These are phyloP conservation scores for Mactromeris polynyma DNA, from an alignment of 2,888 invertebrate species.

Conservation along the genomic window DNA sequence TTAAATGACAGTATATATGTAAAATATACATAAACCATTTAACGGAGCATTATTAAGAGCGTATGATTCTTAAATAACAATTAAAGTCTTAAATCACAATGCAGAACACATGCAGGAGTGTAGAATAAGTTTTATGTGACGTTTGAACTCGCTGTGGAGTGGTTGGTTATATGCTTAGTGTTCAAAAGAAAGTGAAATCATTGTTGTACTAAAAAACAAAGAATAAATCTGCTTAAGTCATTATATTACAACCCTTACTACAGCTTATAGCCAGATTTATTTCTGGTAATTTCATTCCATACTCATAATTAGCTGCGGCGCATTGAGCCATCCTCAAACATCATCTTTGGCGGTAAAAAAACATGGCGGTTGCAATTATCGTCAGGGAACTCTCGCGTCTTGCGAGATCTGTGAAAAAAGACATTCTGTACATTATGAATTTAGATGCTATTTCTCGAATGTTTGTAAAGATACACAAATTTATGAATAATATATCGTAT, in stretches of 20 bases:
- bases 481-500: neutral
- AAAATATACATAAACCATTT: too few species aligned
- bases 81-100: neutral
- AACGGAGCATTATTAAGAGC: neutral
- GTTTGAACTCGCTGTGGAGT: neutral
- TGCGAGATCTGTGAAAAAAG: conserved; percentile 15
- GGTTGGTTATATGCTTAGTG: neutral
- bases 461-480: neutral
- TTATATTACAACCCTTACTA: neutral
- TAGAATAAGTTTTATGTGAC: neutral
- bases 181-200: neutral
- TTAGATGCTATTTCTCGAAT: neutral
- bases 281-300: conserved; percentile 27
- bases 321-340: conserved; percentile 30
- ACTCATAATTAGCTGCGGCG: conserved; percentile 13
- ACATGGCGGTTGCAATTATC: conserved; percentile 20
- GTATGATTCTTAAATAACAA: neutral
- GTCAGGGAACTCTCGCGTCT: neutral
- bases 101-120: neutral
- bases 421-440: conserved; percentile 9
- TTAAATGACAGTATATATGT: too few species aligned
- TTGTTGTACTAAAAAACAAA: neutral
- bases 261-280: neutral
- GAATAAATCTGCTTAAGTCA: neutral
- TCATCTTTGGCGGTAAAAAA: conserved; percentile 27